Conservation (phyloP, 2,888 invertebrate genomes). For the Spilosoma lubricipeda region DNA sequence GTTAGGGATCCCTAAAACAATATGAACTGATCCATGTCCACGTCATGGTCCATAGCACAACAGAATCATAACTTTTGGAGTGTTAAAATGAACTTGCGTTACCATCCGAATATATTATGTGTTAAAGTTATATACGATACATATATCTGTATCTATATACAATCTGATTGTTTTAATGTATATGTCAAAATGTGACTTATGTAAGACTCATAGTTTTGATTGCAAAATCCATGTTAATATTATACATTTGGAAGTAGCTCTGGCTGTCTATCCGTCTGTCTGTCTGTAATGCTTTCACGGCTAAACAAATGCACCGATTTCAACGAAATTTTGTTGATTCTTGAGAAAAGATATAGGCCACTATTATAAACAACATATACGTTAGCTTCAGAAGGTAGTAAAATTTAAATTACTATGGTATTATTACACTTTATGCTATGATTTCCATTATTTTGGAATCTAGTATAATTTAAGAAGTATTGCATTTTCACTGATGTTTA, state of each 20-base stretch:
- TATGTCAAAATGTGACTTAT: neutral
- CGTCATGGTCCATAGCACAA: constrained; percentile 43
- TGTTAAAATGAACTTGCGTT: constrained; percentile 57
- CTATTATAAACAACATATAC: too few relatives aligned
- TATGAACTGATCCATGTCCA: constrained; percentile 16
- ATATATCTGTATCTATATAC: too few relatives aligned
- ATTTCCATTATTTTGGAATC: too few relatives aligned
- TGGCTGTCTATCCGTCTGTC: too few relatives aligned
- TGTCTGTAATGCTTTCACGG: too few relatives aligned
- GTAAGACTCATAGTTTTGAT: neutral
- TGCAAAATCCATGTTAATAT: neutral
- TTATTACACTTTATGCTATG: neutral
- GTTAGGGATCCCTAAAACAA: constrained; percentile 27
- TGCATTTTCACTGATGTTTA: too few relatives aligned
- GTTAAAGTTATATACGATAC: constrained; percentile 48
- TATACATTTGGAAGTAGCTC: too few relatives aligned
- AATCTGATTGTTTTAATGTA: neutral
- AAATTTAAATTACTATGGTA: neutral
- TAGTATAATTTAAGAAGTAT: neutral
- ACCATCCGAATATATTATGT: constrained; percentile 12
- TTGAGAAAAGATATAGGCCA: too few relatives aligned
- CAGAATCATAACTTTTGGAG: constrained; percentile 42
- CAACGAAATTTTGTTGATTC: too few relatives aligned
- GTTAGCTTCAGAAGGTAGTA: neutral
- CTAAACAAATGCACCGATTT: too few relatives aligned